phyloP scores from a whole-genome alignment of 2,113 vertebrate genomes.

The Tretioscincus oriximinensis region DNA sequence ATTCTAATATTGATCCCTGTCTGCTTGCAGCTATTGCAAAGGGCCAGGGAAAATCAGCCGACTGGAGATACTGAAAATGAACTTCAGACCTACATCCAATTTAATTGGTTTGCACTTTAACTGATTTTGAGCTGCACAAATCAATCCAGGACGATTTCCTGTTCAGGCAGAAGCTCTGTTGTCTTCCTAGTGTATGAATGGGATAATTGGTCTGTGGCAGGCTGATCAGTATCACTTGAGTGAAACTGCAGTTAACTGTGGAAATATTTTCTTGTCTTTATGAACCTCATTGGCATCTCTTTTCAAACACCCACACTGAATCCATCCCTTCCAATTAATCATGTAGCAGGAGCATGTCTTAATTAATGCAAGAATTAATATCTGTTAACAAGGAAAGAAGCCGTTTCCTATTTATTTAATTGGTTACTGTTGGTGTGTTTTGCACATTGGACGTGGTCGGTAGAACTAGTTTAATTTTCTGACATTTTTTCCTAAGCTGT shows the following conservation, averaged over 20 bases:
- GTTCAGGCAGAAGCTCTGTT: not conserved
- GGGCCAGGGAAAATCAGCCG: too few species aligned
- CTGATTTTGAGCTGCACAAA: not conserved
- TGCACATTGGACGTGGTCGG: not conserved
- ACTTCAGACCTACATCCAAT: not conserved
- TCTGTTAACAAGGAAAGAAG: constrained; percentile 30
- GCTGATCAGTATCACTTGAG: not conserved
- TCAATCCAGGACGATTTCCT: not conserved
- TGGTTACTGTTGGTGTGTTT: constrained; percentile 13
- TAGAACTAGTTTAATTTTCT: constrained; percentile 12
- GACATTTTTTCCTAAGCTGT: constrained; percentile 15
- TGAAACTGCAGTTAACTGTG: not conserved
- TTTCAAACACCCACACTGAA: not conserved
- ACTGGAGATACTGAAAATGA: not conserved
- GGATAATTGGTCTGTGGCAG: not conserved
- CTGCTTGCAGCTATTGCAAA: too few species aligned
- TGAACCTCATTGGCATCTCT: not conserved
- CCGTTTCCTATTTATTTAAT: constrained; percentile 28
- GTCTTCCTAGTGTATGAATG: not conserved
- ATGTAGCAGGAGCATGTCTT: constrained; percentile 20
- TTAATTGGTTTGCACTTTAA: not conserved
- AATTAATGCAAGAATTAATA: constrained; percentile 6
- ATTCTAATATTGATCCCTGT: too few species aligned
- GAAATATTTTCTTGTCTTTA: not conserved
- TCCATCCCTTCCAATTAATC: constrained; percentile 19